A percentile compares a stretch with the other conserved stretches of the same genome.
Evolutionary conservation across 2,797 vertebrate species (phyloP).

Genomic region (Gymnoscopelus braueri): DNA sequence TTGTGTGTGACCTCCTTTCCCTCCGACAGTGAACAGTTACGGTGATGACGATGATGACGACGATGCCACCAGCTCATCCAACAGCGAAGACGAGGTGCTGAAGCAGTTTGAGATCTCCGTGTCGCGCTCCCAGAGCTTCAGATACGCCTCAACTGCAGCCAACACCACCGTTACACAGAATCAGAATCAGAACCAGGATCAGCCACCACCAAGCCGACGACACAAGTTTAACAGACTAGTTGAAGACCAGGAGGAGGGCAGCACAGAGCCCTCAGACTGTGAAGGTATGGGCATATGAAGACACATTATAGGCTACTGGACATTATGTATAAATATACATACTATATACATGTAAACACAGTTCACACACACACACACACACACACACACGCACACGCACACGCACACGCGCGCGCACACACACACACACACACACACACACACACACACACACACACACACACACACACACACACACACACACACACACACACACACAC

Average conservation of each 20-base stretch:
- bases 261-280: constrained; percentile 79
- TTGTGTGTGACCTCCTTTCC: constrained; percentile 38
- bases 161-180: constrained; percentile 36
- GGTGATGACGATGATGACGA: constrained; percentile 70
- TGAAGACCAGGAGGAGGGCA: constrained; percentile 80
- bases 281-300: constrained; percentile 73
- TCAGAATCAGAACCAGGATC: constrained; percentile 10
- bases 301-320: no score
- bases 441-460: constrained; percentile 6
- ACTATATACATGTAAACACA: no score
- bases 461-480: not conserved
- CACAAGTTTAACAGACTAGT: constrained; percentile 74
- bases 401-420: not conserved
- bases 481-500: not conserved
- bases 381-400: constrained; percentile 11
- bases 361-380: not conserved
- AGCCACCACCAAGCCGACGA: constrained; percentile 54
- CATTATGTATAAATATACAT: no score
- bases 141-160: constrained; percentile 38
- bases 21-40: constrained; percentile 79
- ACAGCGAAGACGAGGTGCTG: constrained; percentile 83
- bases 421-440: constrained; percentile 17
- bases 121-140: constrained; percentile 84
- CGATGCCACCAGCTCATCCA: constrained; percentile 77
- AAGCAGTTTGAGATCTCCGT: constrained; percentile 88